A percentile compares a stretch with the other conserved stretches of the same genome.
These are phyloP conservation scores for Porites lobata DNA, from an alignment of 92 coral and sea anemone genomes.

Conservation along the genomic window DNA sequence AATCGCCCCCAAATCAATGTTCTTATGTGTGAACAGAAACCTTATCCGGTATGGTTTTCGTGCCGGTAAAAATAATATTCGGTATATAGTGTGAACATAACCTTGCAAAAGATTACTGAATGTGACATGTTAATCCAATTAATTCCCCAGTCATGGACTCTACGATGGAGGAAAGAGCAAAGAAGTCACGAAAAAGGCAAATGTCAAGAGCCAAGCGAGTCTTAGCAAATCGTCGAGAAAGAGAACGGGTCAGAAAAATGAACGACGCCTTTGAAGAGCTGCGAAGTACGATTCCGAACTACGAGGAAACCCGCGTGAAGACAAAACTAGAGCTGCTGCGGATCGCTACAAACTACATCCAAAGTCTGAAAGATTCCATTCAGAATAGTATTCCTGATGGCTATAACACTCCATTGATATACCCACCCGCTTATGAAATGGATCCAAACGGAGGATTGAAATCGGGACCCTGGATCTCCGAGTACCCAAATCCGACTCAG, in stretches of 20 bases:
- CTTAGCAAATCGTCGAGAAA: slow-evolving; percentile 71
- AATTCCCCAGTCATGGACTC: slow-evolving; percentile 25
- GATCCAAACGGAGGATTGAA: neutral
- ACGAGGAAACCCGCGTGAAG: slow-evolving; percentile 62
- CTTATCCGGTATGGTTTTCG: no score
- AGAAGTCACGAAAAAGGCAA: slow-evolving; percentile 40
- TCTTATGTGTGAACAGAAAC: no score
- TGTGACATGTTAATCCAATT: neutral
- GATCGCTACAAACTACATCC: slow-evolving; percentile 74
- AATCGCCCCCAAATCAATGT: no score
- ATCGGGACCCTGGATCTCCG: slow-evolving; percentile 4
- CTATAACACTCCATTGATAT: slow-evolving; percentile 11
- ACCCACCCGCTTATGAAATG: slow-evolving; percentile 25
- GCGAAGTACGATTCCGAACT: slow-evolving; percentile 62
- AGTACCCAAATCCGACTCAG: slow-evolving; percentile 33
- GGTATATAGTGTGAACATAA: no score
- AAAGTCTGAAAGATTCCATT: slow-evolving; percentile 43
- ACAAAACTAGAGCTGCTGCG: slow-evolving; percentile 69
- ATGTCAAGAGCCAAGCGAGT: slow-evolving; percentile 65
- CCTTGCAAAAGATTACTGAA: neutral
- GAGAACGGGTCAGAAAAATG: slow-evolving; percentile 76
- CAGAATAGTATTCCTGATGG: slow-evolving; percentile 19
- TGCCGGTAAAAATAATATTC: no score
- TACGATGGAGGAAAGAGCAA: slow-evolving; percentile 10
- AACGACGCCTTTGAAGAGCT: slow-evolving; percentile 76